Conservation (phyloP, 2,888 invertebrate genomes). For the Polydrusus cervinus region DNA sequence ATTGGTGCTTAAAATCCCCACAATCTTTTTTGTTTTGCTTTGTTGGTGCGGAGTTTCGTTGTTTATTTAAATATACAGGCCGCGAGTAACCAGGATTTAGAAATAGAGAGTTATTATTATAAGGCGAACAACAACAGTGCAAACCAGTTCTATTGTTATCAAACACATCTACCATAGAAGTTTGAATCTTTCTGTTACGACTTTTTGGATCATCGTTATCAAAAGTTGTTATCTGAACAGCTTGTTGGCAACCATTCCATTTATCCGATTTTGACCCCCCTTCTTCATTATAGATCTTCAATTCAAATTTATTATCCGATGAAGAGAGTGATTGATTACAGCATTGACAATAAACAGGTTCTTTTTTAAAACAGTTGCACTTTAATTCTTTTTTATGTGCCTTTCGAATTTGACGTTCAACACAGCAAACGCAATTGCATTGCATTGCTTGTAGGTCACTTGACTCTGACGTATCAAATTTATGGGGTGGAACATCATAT, state of each 20-base stretch:
- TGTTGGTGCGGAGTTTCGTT: not conserved
- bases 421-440: constrained; percentile 24
- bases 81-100: constrained; percentile 2
- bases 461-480: not conserved
- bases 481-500: not conserved
- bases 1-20: not conserved
- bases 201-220: not conserved
- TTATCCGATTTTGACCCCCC: not conserved
- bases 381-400: not conserved
- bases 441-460: not conserved
- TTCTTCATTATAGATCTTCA: constrained; percentile 24
- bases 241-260: not conserved
- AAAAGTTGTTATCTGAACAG: constrained; percentile 9
- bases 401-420: constrained; percentile 26
- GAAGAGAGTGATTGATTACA: not conserved
- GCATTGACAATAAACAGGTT: constrained; percentile 1
- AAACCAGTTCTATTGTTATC: not conserved
- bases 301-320: not conserved
- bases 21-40: constrained; percentile 4
- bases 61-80: constrained; percentile 1
- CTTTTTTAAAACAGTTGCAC: constrained; percentile 5
- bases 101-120: not conserved
- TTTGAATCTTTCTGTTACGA: constrained; percentile 28
- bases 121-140: not conserved
- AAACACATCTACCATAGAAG: constrained; percentile 4